Evolutionary conservation across 2,113 vertebrate genomes (phyloP), one percentile per base, ranked within the genome.

Genomic region (Neogobius melanostomus): DNA sequence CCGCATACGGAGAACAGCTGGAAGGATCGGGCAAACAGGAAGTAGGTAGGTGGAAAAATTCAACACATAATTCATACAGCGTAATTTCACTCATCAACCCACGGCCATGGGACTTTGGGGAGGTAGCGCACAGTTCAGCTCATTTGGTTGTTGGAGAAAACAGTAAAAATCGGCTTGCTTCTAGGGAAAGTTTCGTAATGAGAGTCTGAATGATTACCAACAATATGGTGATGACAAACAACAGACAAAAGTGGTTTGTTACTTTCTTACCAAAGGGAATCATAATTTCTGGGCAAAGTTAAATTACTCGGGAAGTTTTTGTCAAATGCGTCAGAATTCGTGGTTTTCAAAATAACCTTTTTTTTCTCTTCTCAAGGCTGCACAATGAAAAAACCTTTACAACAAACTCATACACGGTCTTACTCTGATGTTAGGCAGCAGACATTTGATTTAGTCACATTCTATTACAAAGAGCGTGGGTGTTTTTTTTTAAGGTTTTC

Each of bases 11-110:
- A 12, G 54, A 61, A 10, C 16, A n/a, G 56, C 21, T 16, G 51
- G 11, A 28, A 52, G 66, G 56, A 49, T 44, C 60, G 46, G 36
- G 50, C 60, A 61, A 50, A 53, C 48, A 47, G 51, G 21, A 51
- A 64, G 45, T 47, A 21, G 60, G 11, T 53, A 46, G 62, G 17
- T 68, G 46, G 64, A 68, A 64, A 65, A 46, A 64, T n/a, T 62
- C 21, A 63, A 46, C 14, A 43, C 59, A 61, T 15, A 11, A 66
- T 36, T 65, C 5, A 43, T n/a, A 54, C 53, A 56, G 53, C 10
- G 11, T 59, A n/a, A 10, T 11, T 64, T 48, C n/a, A 10, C 10
- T 11, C n/a, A 47, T 17, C 44, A 12, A 64, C 64, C 69, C 16
- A 16, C 16, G 3, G 56, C 46, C 28, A 61, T 9, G 7, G 44